A percentile compares a stretch with the other conserved stretches of the same genome.
Evolutionary conservation across 2,797 vertebrate genomes (phyloP).

Genomic region (Lacerta agilis): DNA sequence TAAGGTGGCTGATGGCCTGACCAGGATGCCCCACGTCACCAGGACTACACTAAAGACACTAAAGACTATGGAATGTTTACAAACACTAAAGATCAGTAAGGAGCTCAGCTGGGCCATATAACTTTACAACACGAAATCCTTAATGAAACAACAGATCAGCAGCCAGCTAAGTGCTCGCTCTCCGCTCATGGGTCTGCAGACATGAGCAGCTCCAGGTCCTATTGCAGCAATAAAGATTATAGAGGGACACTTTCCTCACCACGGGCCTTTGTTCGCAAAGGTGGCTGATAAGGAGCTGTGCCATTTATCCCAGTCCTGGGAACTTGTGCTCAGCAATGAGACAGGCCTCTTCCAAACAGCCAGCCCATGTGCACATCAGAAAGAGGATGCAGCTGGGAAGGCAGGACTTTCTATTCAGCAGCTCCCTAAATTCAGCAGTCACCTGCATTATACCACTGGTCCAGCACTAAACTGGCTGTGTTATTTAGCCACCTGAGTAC

Average conservation of each 20-base stretch:
- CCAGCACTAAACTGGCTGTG: neutral
- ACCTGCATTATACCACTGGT: neutral
- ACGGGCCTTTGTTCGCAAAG: constrained; percentile 24
- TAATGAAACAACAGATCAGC: constrained; percentile 28
- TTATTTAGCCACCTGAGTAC: neutral
- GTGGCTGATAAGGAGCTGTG: constrained; percentile 1
- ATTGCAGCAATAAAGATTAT: constrained; percentile 32
- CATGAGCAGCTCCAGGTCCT: constrained; percentile 2
- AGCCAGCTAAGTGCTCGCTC: neutral
- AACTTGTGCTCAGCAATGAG: neutral
- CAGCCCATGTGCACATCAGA: neutral
- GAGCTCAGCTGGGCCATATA: constrained; percentile 17
- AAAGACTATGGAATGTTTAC: constrained; percentile 52
- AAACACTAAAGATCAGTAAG: constrained; percentile 53
- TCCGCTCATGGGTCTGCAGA: neutral
- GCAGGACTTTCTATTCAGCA: neutral
- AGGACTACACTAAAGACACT: neutral
- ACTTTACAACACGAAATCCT: constrained; percentile 45
- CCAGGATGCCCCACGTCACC: neutral
- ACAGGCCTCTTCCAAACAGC: neutral
- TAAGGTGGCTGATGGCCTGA: neutral
- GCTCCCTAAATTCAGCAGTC: neutral
- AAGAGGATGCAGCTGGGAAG: neutral
- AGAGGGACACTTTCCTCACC: constrained; percentile 40
- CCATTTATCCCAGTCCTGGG: constrained; percentile 17